Base-by-base conservation (phyloP, 2,113 vertebrate genomes). In the Heterotis niloticus region DNA sequence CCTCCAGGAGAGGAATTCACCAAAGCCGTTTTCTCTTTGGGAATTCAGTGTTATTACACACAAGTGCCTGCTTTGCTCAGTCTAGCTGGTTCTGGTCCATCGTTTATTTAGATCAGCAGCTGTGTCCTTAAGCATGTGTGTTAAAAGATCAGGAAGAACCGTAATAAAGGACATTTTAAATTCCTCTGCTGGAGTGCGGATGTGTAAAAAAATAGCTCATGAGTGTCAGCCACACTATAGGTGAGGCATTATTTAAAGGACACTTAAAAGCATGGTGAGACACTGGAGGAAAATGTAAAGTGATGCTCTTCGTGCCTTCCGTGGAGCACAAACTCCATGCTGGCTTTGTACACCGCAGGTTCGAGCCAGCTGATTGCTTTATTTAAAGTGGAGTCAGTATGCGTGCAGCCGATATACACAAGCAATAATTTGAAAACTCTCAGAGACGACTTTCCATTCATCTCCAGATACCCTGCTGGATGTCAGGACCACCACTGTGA, bases 51-150 rank as follows among this genome's bases (percentile, higher is more conserved):
- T 73, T 57, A n/a, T 62, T 62, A 11, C 13, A 20, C 52, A 20
- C 71, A 28, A 9, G 20, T 23, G 7, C 57, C 17, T 59, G 71
- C 54, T 74, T 20, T 72, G 69, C 69, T 52, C 17, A 56, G 56
- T 12, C 10, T 51, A 52, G 71, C 56, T n/a, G 56, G 71, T 73
- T 54, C 54, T 73, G 54, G 10, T 73, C n/a, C 52, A 73, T 73
- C 34, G 7, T 44, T 44, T 7, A 23, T 73, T n/a, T 0, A 18
- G n/a, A 24, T 11, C 59, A 54, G 9, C 12, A 52, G 5, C 7
- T 52, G n/a, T n/a, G 34, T 5, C n/a, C 44, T 52, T 12, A 18
- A 10, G 5, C 34, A 20, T 51, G 34, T 72, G 13, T 72, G 51
- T 54, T 54, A 54, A 54, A 52, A 62, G 1, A 20, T 62, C 59